Percentiles rank a stretch among this genome's conserved stretches.
phyloP scores from a whole-genome alignment of 92 coral and sea anemone genomes.

The Ricordea florida region DNA sequence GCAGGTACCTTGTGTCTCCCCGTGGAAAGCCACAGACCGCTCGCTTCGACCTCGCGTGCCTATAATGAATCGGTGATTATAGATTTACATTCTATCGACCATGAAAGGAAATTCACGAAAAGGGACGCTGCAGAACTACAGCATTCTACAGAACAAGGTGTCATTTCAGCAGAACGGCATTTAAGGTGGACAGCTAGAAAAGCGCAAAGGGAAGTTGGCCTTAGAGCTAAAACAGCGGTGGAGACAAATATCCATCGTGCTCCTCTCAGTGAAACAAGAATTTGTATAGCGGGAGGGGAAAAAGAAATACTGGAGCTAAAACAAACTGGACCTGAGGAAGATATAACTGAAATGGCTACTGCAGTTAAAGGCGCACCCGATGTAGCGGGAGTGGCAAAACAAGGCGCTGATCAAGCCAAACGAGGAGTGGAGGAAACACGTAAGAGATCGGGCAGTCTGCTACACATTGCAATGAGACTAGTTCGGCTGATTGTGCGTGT shows the following conservation, averaged over 20 bases:
- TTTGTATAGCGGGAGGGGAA: not conserved
- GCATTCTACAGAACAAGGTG: not conserved
- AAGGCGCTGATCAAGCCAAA: conserved; percentile 42
- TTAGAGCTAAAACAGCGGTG: not conserved
- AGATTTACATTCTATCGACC: conserved; percentile 13
- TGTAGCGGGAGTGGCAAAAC: conserved; percentile 48
- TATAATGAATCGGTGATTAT: conserved; percentile 19
- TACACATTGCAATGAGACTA: conserved; percentile 77
- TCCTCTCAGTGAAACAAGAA: not conserved
- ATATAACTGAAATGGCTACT: conserved; percentile 63
- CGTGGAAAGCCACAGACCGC: conserved; percentile 9
- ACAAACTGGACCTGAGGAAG: too few relatives aligned
- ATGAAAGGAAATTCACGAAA: not conserved
- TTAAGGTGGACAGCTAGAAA: conserved; percentile 6
- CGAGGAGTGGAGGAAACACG: conserved; percentile 61
- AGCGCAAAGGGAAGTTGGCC: not conserved
- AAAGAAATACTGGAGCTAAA: not conserved
- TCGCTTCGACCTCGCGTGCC: conserved; percentile 8
- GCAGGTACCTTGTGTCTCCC: conserved; percentile 6
- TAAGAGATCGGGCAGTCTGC: conserved; percentile 74
- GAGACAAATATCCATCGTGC: not conserved
- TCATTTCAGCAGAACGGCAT: conserved; percentile 25
- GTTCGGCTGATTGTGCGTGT: conserved; percentile 72
- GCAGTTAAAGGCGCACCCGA: conserved; percentile 56
- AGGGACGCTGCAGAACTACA: conserved; percentile 18